phyloP scores from a whole-genome alignment of 2,113 vertebrate genomes.

The Prionailurus viverrinus region DNA sequence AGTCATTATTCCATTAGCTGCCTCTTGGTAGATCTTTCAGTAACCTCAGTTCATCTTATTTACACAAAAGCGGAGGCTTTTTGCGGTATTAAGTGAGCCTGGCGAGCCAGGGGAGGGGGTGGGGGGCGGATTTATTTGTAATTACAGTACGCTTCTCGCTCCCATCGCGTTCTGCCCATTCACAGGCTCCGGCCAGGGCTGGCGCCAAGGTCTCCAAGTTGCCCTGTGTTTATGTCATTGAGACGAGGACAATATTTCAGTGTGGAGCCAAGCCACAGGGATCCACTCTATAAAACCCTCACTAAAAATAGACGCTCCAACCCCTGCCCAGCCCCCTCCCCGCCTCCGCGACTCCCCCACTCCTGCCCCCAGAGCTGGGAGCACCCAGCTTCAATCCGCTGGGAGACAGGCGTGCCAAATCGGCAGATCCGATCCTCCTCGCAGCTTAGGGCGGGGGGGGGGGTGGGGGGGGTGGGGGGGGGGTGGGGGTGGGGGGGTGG shows the following conservation, averaged over 20 bases:
- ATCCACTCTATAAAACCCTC: conserved; percentile 94
- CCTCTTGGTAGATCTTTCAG: conserved; percentile 86
- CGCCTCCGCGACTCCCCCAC: conserved; percentile 63
- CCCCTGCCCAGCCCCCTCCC: conserved; percentile 84
- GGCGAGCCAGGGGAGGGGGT: conserved; percentile 81
- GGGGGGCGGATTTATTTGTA: conserved; percentile 85
- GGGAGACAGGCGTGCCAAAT: conserved; percentile 89
- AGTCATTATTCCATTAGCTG: conserved; percentile 85
- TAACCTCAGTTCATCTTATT: conserved; percentile 84
- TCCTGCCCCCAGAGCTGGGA: conserved; percentile 59
- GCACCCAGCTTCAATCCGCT: conserved; percentile 70
- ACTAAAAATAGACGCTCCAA: conserved; percentile 91
- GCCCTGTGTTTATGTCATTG: conserved; percentile 93
- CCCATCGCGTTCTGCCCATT: conserved; percentile 87
- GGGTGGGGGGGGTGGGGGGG: background rate
- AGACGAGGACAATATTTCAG: conserved; percentile 94
- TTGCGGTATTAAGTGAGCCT: conserved; percentile 84
- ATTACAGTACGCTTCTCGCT: conserved; percentile 87
- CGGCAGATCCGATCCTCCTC: conserved; percentile 79
- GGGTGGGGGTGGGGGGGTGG: background rate
- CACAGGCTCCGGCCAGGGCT: conserved; percentile 90
- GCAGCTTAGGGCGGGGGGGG: conserved; percentile 73
- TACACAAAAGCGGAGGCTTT: conserved; percentile 85
- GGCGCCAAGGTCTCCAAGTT: conserved; percentile 91
- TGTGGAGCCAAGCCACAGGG: conserved; percentile 92